Base-by-base conservation (phyloP, 2,888 invertebrate genomes). In the Phyllotreta cruciferae region DNA sequence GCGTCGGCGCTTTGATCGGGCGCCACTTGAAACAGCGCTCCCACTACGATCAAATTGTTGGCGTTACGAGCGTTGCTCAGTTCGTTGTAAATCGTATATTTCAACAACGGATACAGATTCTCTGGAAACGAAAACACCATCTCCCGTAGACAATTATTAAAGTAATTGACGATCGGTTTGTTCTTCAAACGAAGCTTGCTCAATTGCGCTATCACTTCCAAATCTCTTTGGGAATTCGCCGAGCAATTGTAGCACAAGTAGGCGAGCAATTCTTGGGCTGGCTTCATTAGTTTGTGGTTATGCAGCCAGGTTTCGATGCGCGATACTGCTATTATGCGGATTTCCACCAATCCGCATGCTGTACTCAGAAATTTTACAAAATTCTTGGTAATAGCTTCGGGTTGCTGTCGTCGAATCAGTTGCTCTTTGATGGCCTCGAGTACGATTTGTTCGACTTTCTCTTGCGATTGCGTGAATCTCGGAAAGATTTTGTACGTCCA, bases 41-140 rank as follows among this genome's bases (percentile, higher is more conserved):
- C 91, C 10, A 98, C 85, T 80, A 97, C 91, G 8, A 93, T 89
- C 90, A 97, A 93, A 82, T 98, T 98, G 83, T 96, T 97, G 0
- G 95, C 93, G 82, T 96, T 96, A 63, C 97, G 87, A 35, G 91
- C 90, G 76, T 92, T 91, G 0, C 96, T 95, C 70, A 98, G 83
- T 83, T 98, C 98, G 82, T 98, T 98, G 84, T 94, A 96, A 62
- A 98, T 91, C 0, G 95, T 94, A 77, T 94, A 92, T 72, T 94
- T 95, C 71, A 98, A 83, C 66, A 96, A 88, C 37, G 93, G 90
- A 63, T 90, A 88, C 57, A 97, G 82, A 76, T 96, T 93, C 24
- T 93, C 92, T 0, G 92, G 89, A 76, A 93, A 92, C 56, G 93
- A 87, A 9, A 87, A 86, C 44, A 98, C 90, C 84, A 98, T 88